Base-by-base conservation (phyloP, 2,888 invertebrate species). In the Baronia brevicornis region DNA sequence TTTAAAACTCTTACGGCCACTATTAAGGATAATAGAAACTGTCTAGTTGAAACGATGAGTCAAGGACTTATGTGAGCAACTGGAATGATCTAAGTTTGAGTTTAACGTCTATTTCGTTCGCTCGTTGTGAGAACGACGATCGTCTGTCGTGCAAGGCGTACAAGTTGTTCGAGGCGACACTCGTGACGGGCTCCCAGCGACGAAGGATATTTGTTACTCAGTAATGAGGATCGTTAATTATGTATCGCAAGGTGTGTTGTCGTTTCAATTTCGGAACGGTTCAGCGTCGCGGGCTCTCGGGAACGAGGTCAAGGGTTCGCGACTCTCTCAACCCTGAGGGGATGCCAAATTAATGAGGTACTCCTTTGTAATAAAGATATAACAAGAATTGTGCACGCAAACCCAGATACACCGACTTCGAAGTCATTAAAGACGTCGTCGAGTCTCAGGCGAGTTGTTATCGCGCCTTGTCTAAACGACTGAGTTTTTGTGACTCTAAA, bases 351-450 rank as follows among this genome's bases (percentile, higher is more conserved):
- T 85, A 85, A 85, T 84, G 85, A 85, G 85, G 73, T 72, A 82
- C 82, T 84, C 79, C 80, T 84, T 84, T 85, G 84, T 84, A 82
- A 84, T 85, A 84, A 84, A 84, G 82, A 84, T 80, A 84, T 82
- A 84, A 84, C 84, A 84, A 84, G 84, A 79, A 78, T 69, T 75
- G 82, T 75, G 84, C 84, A 84, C 82, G 82, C 79, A 75, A 79
- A 68, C 71, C 67, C 60, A 60, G 65, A 62, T 66, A 70, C 61
- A 60, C 66, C 64, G 69, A 67, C 67, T 69, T 65, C 66, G 72
- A 70, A 71, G 73, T 82, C 80, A 79, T 84, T 82, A 80, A 66
- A 70, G 73, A 71, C 69, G 72, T 70, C 68, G 72, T 67, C 64
- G 65, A 70, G 69, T 69, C 75, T 74, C 67, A 62, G 58, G 62